These are phyloP conservation scores for Polypedilum vanderplanki DNA, from an alignment of 1,140 invertebrate species.

Conservation along the genomic window DNA sequence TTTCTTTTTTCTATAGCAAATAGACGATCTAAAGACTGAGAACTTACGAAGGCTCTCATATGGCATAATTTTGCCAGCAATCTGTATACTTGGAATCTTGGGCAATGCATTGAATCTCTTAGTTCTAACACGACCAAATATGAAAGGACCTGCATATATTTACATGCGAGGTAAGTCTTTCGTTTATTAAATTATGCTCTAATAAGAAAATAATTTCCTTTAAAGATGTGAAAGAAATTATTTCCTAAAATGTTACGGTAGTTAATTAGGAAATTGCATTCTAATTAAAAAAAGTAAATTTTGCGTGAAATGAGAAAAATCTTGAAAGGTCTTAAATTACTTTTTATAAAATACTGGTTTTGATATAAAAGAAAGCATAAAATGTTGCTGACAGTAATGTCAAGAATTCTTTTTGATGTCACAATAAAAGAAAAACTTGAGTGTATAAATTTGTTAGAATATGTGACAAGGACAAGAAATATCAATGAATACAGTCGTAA, in stretches of 20 bases:
- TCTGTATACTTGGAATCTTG: constrained; percentile 63
- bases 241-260: too few species aligned
- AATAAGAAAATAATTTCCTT: too few species aligned
- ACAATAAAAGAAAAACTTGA: constrained; percentile 36
- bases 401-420: not conserved
- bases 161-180: constrained; percentile 63
- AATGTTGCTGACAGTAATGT: too few species aligned
- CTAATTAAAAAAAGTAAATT: too few species aligned
- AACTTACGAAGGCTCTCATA: constrained; percentile 59
- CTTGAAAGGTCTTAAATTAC: too few species aligned
- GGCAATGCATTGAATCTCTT: constrained; percentile 67
- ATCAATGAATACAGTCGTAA: too few species aligned
- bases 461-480: not conserved
- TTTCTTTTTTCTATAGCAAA: constrained; percentile 32
- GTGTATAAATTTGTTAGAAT: not conserved
- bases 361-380: too few species aligned
- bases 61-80: constrained; percentile 59
- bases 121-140: constrained; percentile 64
- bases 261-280: too few species aligned
- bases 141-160: constrained; percentile 68
- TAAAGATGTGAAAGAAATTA: too few species aligned
- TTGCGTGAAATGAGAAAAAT: too few species aligned
- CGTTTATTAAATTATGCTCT: too few species aligned
- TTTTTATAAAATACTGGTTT: too few species aligned
- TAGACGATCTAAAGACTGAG: constrained; percentile 54